Base-by-base conservation (phyloP, 2,797 vertebrate species). In the Labroides dimidiatus region DNA sequence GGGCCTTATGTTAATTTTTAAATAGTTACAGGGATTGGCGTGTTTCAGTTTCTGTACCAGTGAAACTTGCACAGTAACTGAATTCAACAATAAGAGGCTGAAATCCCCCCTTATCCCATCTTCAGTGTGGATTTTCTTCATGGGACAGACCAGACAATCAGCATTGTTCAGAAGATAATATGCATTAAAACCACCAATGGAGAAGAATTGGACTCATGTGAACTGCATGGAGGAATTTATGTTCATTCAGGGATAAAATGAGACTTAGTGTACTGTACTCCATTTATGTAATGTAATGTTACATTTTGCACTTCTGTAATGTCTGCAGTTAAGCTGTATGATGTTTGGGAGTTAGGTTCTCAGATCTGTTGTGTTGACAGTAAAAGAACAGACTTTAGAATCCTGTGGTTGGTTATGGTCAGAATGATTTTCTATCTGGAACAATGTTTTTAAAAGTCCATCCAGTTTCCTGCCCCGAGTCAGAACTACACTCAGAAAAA, bases 11-110 rank as follows among this genome's bases (percentile, higher is more conserved):
- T 64, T 48, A 60, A 76, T 74, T 45, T 12, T 42, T 55, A 27
- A 52, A 69, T 43, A 19, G 68, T 33, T 59, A 17, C 5, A 33
- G 30, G 30, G 52, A 73, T 47, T 70, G 47, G 50, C 69, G 51
- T 17, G 33, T 49, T 27, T 66, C n/a, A 5, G 64, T 59, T 51
- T 74, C 36, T 59, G 37, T 6, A 17, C 58, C 23, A 49, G 21
- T 74, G 51, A 73, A 69, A 64, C 8, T 30, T 8, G 62, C 39
- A n/a, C 51, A 76, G 37, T 30, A 55, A 11, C 14, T 17, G 1
- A 49, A 67, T 54, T 11, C 13, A 39, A 20, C 59, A 48, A 17
- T 17, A 33, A 53, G 4, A 41, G 10, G 11, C 30, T 53, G 17
- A 43, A 54, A 45, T 3, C 10, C 6, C 6, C 21, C 27, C 16